A percentile compares a stretch with the other conserved stretches of the same genome.
These are phyloP conservation scores for Coreius guichenoti DNA, from an alignment of 2,797 vertebrate genomes.

Conservation along the genomic window DNA sequence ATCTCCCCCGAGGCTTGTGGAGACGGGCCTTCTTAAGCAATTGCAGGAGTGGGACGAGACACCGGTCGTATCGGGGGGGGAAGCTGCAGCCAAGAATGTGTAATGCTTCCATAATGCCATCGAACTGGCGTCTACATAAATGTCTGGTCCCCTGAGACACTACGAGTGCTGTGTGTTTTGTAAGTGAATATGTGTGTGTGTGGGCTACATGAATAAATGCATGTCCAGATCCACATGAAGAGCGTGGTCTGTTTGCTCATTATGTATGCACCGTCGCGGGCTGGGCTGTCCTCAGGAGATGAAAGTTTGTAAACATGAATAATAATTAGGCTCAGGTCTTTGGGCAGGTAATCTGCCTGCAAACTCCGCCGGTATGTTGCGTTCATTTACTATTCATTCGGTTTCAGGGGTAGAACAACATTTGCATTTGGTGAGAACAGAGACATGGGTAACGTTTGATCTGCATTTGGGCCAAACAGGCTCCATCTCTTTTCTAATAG, in stretches of 20 bases:
- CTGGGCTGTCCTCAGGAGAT: conserved; percentile 75
- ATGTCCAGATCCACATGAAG: conserved; percentile 71
- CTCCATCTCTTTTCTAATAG: conserved; percentile 71
- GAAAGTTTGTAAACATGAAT: conserved; percentile 86
- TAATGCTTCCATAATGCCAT: conserved; percentile 77
- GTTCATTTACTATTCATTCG: conserved; percentile 63
- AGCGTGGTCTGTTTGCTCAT: conserved; percentile 75
- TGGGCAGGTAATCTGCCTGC: conserved; percentile 82
- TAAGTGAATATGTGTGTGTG: conserved; percentile 57
- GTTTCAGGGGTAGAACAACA: conserved; percentile 55
- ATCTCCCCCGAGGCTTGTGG: conserved; percentile 14
- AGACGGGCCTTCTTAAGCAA: conserved; percentile 41
- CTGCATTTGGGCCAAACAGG: conserved; percentile 70
- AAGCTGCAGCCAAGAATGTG: conserved; percentile 68
- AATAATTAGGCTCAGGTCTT: conserved; percentile 81
- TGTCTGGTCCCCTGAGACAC: conserved; percentile 76
- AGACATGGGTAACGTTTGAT: conserved; percentile 70
- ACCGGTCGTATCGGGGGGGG: conserved; percentile 67
- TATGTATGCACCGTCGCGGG: conserved; percentile 71
- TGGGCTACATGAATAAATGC: conserved; percentile 81
- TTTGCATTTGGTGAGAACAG: conserved; percentile 75
- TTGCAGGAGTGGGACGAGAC: conserved; percentile 43
- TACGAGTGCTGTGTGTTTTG: conserved; percentile 53
- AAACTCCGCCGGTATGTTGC: conserved; percentile 61
- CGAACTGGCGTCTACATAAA: conserved; percentile 82